A percentile compares a stretch with the other conserved stretches of the same genome.
These are phyloP conservation scores for Halcyon malimbica DNA, from an alignment of 2,113 vertebrate species.

Conservation along the genomic window DNA sequence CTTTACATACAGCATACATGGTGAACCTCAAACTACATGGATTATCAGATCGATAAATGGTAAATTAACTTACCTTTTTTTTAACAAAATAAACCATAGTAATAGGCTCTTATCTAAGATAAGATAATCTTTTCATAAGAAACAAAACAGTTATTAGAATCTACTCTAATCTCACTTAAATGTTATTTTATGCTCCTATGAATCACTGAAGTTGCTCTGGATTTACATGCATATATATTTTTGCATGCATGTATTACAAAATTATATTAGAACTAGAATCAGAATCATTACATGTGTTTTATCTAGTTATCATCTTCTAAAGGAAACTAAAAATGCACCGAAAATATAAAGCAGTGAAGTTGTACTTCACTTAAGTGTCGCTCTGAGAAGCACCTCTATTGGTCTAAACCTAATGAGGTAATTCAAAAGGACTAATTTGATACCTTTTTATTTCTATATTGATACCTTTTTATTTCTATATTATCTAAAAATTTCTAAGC, in stretches of 20 bases:
- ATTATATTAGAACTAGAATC: background rate
- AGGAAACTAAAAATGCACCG: background rate
- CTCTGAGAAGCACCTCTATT: background rate
- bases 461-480: background rate
- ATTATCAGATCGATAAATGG: slow-evolving; percentile 78
- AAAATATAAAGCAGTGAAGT: background rate
- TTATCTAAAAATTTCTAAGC: background rate
- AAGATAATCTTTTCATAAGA: background rate
- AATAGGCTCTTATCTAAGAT: background rate
- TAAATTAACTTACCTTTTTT: slow-evolving; percentile 57
- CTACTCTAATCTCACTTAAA: background rate
- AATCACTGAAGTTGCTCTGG: background rate
- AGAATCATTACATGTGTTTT: background rate
- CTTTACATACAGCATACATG: slow-evolving; percentile 80
- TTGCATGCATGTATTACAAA: background rate
- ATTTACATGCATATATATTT: background rate
- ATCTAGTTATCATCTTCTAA: background rate
- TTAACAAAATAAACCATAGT: background rate
- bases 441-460: background rate
- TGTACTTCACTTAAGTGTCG: background rate
- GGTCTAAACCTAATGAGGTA: background rate
- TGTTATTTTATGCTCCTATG: background rate
- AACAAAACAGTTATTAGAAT: background rate
- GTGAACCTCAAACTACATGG: slow-evolving; percentile 79
- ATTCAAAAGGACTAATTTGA: background rate